phyloP scores from a whole-genome alignment of 53 echinoderm and acorn worm genomes.

The Crossaster papposus region DNA sequence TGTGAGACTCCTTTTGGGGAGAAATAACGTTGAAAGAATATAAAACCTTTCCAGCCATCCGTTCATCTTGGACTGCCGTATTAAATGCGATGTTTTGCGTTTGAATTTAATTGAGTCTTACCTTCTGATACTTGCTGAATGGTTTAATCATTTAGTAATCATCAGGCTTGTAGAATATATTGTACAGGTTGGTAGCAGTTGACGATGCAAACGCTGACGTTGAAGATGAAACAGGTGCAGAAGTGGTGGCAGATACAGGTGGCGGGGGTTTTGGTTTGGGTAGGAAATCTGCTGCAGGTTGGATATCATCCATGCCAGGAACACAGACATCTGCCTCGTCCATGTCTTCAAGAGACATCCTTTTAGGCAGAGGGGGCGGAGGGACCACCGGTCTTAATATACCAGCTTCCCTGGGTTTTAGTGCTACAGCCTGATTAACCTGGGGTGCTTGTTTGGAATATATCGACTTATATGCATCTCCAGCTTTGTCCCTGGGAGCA shows the following conservation, averaged over 20 bases:
- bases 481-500: background rate
- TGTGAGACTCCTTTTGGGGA: no score
- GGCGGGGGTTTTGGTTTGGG: conserved; percentile 55
- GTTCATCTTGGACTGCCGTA: no score
- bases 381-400: conserved; percentile 27
- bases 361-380: conserved; percentile 30
- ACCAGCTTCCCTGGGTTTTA: background rate
- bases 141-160: background rate
- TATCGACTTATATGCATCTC: background rate
- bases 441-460: background rate
- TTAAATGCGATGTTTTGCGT: no score
- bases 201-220: conserved; percentile 48
- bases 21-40: no score
- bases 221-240: background rate
- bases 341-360: conserved; percentile 59
- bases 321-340: conserved; percentile 57
- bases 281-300: background rate
- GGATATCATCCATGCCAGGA: conserved; percentile 60
- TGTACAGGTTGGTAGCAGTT: conserved; percentile 55
- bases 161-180: conserved; percentile 48
- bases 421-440: background rate
- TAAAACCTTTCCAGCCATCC: no score
- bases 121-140: background rate
- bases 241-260: conserved; percentile 19
- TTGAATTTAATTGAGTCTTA: background rate